Percentiles rank a stretch among this genome's conserved stretches.
Evolutionary conservation across 1,140 invertebrate genomes (phyloP).

Genomic region (Ditylenchus dipsaci): DNA sequence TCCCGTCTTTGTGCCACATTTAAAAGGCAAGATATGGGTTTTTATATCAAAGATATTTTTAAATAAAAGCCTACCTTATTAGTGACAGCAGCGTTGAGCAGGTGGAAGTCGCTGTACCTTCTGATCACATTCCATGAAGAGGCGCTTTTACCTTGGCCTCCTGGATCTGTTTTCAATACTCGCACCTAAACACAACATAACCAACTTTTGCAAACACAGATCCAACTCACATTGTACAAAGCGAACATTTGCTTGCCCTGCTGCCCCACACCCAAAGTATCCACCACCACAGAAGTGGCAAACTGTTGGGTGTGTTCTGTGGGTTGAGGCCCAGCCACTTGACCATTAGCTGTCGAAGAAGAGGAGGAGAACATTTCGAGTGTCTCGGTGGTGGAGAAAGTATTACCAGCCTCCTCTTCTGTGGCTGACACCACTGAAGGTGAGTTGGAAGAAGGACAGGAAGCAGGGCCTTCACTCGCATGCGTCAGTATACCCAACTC

Average conservation of each 20-base stretch:
- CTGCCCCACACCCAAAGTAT: conserved; percentile 54
- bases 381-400: not conserved
- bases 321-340: not conserved
- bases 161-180: conserved; percentile 65
- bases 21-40: no score
- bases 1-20: no score
- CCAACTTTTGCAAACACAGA: not conserved
- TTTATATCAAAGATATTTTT: no score
- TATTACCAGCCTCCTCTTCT: conserved; percentile 6
- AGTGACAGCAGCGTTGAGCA: conserved; percentile 66
- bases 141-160: conserved; percentile 65
- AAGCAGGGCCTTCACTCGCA: conserved; percentile 20
- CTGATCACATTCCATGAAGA: conserved; percentile 66
- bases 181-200: conserved; percentile 70
- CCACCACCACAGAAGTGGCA: conserved; percentile 32
- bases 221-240: conserved; percentile 58
- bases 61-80: conserved; percentile 68
- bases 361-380: not conserved
- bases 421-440: conserved; percentile 55
- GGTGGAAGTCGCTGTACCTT: conserved; percentile 83
- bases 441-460: not conserved
- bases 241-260: conserved; percentile 63
- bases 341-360: not conserved
- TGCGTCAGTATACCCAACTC: conserved; percentile 70
- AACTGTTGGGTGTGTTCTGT: not conserved